Conservation (phyloP, 1,140 invertebrate genomes). For the Drosophila micromelanica region DNA sequence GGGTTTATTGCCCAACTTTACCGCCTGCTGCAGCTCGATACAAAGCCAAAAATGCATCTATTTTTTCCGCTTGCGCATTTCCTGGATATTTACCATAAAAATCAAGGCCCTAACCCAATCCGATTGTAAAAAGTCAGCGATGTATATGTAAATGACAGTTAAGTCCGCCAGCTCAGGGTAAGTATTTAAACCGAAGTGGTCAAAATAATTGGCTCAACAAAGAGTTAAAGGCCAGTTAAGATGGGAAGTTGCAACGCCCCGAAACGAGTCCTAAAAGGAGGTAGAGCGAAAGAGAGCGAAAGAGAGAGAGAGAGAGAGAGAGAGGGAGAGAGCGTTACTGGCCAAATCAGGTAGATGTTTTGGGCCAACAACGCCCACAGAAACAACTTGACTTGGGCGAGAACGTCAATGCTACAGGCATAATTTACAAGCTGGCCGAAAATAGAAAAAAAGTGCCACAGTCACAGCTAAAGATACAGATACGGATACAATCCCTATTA, state of each 20-base stretch:
- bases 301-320: background rate
- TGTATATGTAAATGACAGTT: conserved; percentile 19
- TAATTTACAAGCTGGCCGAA: conserved; percentile 69
- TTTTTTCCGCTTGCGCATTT: conserved; percentile 27
- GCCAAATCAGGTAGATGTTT: conserved; percentile 4
- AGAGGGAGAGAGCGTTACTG: conserved; percentile 31
- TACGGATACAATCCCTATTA: conserved; percentile 11
- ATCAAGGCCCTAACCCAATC: conserved; percentile 10
- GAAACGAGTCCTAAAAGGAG: background rate
- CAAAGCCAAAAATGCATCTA: conserved; percentile 6
- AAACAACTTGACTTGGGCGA: conserved; percentile 75
- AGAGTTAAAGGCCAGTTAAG: conserved; percentile 66
- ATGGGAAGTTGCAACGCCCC: conserved; percentile 52
- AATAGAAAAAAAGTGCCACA: conserved; percentile 29
- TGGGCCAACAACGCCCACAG: conserved; percentile 67
- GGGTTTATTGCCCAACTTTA: conserved; percentile 18
- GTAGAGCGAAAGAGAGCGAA: too few relatives aligned
- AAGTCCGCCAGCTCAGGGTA: background rate
- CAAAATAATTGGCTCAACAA: conserved; percentile 70
- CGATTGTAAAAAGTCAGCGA: conserved; percentile 62
- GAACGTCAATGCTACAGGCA: conserved; percentile 57
- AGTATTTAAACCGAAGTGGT: conserved; percentile 74
- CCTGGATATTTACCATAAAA: conserved; percentile 15
- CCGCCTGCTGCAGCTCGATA: background rate
- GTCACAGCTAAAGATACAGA: conserved; percentile 38